phyloP scores from a whole-genome alignment of 2,888 invertebrate genomes.

The Habrosyne pyritoides region DNA sequence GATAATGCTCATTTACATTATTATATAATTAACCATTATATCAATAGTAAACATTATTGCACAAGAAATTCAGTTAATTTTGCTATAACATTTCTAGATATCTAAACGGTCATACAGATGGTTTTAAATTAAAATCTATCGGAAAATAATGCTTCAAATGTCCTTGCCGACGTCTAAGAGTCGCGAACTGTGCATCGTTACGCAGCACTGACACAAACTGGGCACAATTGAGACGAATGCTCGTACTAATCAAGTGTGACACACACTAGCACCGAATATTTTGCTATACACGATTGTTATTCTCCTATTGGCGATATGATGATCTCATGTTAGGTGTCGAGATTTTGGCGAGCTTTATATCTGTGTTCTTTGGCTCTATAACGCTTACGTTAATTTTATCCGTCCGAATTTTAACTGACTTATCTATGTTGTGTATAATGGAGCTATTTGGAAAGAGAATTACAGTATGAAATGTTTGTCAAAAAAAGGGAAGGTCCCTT shows the following conservation, averaged over 20 bases:
- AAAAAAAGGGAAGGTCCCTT: too few species aligned
- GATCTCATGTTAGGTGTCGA: conserved; percentile 45
- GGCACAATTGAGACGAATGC: conserved; percentile 58
- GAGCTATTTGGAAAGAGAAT: too few species aligned
- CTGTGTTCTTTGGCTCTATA: background rate
- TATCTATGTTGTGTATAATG: too few species aligned
- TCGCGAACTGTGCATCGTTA: conserved; percentile 7
- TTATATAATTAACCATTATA: too few species aligned
- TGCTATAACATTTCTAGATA: too few species aligned
- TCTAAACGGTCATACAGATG: too few species aligned
- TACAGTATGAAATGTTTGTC: too few species aligned
- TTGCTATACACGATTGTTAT: conserved; percentile 44
- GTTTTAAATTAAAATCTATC: background rate
- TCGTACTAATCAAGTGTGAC: conserved; percentile 58
- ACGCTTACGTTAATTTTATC: background rate
- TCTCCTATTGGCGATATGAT: conserved; percentile 35
- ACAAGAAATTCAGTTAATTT: too few species aligned
- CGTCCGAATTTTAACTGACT: too few species aligned
- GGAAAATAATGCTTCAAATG: background rate
- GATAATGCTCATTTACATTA: too few species aligned
- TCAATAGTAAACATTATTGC: too few species aligned
- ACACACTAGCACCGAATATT: conserved; percentile 50
- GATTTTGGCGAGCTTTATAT: background rate
- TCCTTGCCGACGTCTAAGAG: background rate
- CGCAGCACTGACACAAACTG: conserved; percentile 33